Evolutionary conservation across 2,797 vertebrate genomes (phyloP).

Genomic region (Falco biarmicus): DNA sequence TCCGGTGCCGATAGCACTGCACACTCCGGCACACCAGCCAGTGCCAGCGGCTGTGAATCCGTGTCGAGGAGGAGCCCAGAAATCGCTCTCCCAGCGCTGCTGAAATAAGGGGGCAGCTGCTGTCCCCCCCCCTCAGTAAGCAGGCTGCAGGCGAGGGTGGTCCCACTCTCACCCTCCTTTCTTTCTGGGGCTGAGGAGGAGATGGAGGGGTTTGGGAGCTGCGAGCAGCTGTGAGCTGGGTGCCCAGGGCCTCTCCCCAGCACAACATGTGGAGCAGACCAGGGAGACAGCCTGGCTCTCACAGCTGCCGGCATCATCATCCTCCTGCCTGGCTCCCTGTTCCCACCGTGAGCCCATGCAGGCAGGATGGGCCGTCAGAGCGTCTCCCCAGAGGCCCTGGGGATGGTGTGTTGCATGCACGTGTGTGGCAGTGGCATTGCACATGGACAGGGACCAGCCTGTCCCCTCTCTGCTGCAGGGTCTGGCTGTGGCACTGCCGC

Average conservation of each 20-base stretch:
- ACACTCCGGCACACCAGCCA: too few species aligned
- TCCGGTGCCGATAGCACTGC: rapidly evolving
- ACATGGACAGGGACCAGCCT: rapidly evolving
- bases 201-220: neutral
- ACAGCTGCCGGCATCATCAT: neutral
- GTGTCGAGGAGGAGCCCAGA: neutral
- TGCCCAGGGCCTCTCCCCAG: neutral
- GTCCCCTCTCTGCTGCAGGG: neutral
- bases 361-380: neutral
- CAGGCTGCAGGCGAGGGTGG: neutral
- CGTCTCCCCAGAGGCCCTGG: neutral
- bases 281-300: constrained; percentile 26
- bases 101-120: neutral
- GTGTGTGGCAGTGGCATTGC: neutral
- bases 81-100: neutral
- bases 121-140: neutral
- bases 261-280: constrained; percentile 65
- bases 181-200: neutral
- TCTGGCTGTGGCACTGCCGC: neutral
- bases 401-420: neutral
- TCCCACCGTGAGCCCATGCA: rapidly evolving
- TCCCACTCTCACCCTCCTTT: neutral
- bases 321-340: neutral
- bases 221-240: constrained; percentile 19
- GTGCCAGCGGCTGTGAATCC: neutral